Conservation (phyloP, 2,113 vertebrate genomes). For the Phyllostomus discolor region DNA sequence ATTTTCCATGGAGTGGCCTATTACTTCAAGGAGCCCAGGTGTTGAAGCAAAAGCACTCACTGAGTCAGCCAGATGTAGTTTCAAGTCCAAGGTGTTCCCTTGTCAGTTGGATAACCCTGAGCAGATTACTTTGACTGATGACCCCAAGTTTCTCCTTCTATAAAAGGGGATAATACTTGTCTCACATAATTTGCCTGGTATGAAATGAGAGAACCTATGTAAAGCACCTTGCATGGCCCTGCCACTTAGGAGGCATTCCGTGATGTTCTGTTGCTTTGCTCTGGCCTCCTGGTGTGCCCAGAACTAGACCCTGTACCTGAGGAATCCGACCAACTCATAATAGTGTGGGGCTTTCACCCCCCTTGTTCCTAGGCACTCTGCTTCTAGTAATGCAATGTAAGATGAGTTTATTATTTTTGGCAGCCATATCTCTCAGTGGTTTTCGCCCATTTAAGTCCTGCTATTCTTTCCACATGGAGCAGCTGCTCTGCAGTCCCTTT, state of each 20-base stretch:
- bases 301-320: background rate
- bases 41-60: background rate
- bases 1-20: background rate
- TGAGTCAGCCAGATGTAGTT: background rate
- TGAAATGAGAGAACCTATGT: background rate
- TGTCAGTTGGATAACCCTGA: background rate
- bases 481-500: background rate
- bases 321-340: background rate
- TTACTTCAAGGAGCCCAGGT: background rate
- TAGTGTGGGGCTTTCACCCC: background rate
- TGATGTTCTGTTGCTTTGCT: background rate
- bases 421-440: background rate
- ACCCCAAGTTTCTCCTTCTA: background rate
- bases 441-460: background rate
- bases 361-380: background rate
- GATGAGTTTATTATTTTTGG: background rate
- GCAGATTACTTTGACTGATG: background rate
- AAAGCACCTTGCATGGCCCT: background rate
- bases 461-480: background rate
- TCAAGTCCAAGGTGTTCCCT: background rate
- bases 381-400: background rate
- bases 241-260: background rate
- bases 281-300: background rate
- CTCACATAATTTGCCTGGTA: background rate
- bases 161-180: background rate